These are phyloP conservation scores for Cabera pusaria DNA, from an alignment of 2,888 invertebrate genomes.

Conservation along the genomic window DNA sequence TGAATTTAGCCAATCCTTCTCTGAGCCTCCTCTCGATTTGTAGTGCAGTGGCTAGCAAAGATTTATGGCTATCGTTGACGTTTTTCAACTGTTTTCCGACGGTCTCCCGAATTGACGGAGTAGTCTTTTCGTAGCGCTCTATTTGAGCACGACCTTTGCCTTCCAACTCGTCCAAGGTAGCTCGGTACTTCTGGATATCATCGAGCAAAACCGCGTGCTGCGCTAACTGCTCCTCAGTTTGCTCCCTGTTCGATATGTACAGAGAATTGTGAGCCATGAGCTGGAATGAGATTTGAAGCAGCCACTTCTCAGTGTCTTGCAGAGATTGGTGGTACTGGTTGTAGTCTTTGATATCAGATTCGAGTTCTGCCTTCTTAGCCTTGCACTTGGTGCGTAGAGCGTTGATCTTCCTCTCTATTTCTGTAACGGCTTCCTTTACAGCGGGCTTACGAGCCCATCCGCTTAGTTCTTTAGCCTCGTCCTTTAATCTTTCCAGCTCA, in stretches of 20 bases:
- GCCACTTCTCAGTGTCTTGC: constrained; percentile 98
- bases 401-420: constrained; percentile 88
- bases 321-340: constrained; percentile 94
- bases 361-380: constrained; percentile 86
- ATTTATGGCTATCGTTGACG: constrained; percentile 96
- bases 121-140: constrained; percentile 88
- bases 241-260: constrained; percentile 95
- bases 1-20: constrained; percentile 95
- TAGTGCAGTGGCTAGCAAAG: constrained; percentile 92
- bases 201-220: constrained; percentile 90
- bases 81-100: constrained; percentile 94
- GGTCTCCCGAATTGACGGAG: constrained; percentile 88
- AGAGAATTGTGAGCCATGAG: constrained; percentile 97
- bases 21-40: constrained; percentile 95
- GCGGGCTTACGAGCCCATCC: constrained; percentile 87
- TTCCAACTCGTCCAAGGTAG: constrained; percentile 91
- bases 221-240: constrained; percentile 95
- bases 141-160: constrained; percentile 93
- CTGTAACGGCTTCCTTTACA: constrained; percentile 86
- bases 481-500: constrained; percentile 89
- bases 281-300: constrained; percentile 96
- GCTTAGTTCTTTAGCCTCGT: constrained; percentile 90
- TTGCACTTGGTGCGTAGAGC: constrained; percentile 86
- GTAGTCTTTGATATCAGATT: constrained; percentile 92
- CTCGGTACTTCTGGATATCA: constrained; percentile 93